Evolutionary conservation across 2,797 vertebrate genomes (phyloP).

Genomic region (Gymnothorax javanicus): DNA sequence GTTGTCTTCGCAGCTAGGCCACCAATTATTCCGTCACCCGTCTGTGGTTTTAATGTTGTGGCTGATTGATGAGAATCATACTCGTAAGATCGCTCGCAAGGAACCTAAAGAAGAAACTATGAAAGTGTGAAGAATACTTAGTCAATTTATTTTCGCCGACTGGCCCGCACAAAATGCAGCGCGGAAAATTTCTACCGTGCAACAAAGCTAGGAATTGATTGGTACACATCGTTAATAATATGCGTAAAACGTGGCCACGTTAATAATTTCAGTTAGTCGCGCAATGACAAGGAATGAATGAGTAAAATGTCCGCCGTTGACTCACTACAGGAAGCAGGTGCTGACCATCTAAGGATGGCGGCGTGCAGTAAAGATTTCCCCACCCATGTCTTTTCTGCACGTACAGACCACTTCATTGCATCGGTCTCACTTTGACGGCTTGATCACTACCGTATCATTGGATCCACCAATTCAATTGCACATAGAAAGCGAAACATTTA

Average conservation of each 20-base stretch:
- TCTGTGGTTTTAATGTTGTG: too few species aligned
- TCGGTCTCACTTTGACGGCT: background rate
- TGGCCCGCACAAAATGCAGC: background rate
- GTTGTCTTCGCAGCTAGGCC: too few species aligned
- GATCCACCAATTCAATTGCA: background rate
- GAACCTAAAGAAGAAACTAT: too few species aligned
- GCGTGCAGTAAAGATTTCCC: constrained; percentile 6
- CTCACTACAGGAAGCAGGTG: constrained; percentile 16
- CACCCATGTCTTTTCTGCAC: background rate
- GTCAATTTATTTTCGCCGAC: background rate
- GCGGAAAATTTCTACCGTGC: background rate
- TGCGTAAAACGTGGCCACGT: background rate
- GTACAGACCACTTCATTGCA: background rate
- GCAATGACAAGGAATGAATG: background rate
- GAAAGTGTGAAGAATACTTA: background rate
- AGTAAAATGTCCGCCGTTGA: background rate
- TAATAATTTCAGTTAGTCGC: background rate
- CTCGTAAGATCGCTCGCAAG: too few species aligned
- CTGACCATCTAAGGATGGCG: background rate
- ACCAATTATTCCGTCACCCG: too few species aligned
- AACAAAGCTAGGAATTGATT: background rate
- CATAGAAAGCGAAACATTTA: background rate
- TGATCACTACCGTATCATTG: background rate
- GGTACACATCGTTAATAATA: background rate
- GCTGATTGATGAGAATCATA: too few species aligned